These are phyloP conservation scores for Salvelinus fontinalis DNA, from an alignment of 2,113 vertebrate genomes.

Conservation along the genomic window DNA sequence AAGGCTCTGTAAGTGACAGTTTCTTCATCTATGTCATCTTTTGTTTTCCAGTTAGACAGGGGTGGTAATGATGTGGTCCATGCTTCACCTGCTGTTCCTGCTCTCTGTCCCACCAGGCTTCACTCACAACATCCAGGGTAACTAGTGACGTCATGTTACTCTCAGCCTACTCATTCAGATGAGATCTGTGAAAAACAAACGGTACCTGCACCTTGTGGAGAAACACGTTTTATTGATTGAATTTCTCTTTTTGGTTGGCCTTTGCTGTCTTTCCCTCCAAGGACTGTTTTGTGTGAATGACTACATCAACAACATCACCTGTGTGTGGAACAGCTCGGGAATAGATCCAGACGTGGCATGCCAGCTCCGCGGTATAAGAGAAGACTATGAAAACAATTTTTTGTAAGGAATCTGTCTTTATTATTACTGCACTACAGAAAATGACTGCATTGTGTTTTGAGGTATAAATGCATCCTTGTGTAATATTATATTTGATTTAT, in stretches of 20 bases:
- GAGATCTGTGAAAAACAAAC: not conserved
- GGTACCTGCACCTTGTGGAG: not conserved
- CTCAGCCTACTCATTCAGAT: not conserved
- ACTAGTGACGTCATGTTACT: not conserved
- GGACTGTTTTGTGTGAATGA: constrained; percentile 64
- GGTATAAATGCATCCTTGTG: not conserved
- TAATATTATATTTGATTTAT: not conserved
- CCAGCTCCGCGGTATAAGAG: constrained; percentile 21
- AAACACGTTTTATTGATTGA: not conserved
- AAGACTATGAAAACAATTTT: rapidly evolving
- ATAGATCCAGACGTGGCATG: constrained; percentile 29
- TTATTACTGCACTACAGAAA: not conserved
- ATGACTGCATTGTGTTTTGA: not conserved
- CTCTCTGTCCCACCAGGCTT: not conserved
- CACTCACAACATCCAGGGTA: not conserved
- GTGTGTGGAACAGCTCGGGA: constrained; percentile 38
- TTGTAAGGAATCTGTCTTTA: not conserved
- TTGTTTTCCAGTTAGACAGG: no score
- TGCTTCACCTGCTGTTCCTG: not conserved
- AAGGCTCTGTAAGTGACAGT: no score
- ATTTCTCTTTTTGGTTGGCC: not conserved
- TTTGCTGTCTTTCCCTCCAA: constrained; percentile 19
- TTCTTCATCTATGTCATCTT: no score
- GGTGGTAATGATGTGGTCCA: not conserved
- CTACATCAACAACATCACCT: constrained; percentile 57